phyloP scores from a whole-genome alignment of 2,113 vertebrate species.

The Silurus glanis region DNA sequence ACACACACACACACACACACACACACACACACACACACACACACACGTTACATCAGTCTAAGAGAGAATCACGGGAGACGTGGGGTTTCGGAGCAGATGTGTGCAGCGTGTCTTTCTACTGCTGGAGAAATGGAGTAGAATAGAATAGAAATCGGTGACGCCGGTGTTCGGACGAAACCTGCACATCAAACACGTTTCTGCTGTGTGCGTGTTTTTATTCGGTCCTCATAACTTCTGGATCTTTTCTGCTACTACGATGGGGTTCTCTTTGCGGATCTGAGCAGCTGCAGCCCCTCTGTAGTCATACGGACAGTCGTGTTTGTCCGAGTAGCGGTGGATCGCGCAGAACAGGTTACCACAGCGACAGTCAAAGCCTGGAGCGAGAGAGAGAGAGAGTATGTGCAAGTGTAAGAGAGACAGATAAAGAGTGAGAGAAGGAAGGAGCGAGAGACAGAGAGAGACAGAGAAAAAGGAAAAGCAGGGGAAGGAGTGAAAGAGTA shows the following conservation, averaged over 20 bases:
- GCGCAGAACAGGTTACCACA: constrained; percentile 89
- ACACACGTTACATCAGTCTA: constrained; percentile 22
- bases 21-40: constrained; percentile 12
- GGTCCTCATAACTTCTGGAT: constrained; percentile 89
- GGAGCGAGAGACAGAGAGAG: neutral
- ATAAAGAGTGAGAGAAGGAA: too few species aligned
- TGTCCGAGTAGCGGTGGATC: constrained; percentile 87
- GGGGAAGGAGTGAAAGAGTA: neutral
- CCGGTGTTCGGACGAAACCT: constrained; percentile 65
- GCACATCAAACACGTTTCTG: constrained; percentile 58
- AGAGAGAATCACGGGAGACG: constrained; percentile 70
- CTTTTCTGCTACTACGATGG: constrained; percentile 86
- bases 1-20: constrained; percentile 40
- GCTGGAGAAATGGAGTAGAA: constrained; percentile 70
- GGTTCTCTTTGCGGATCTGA: constrained; percentile 89
- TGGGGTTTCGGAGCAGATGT: constrained; percentile 62
- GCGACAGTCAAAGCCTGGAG: constrained; percentile 85
- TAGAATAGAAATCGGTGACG: constrained; percentile 61
- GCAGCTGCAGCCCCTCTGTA: constrained; percentile 85
- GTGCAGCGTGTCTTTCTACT: constrained; percentile 57
- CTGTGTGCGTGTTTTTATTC: neutral
- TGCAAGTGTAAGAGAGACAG: neutral
- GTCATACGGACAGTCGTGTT: constrained; percentile 87
- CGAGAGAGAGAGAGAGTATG: neutral
- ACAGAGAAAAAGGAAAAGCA: neutral